A percentile compares a stretch with the other conserved stretches of the same genome.
Conservation (phyloP, 2,113 vertebrate species). For the Gadus chalcogrammus region DNA sequence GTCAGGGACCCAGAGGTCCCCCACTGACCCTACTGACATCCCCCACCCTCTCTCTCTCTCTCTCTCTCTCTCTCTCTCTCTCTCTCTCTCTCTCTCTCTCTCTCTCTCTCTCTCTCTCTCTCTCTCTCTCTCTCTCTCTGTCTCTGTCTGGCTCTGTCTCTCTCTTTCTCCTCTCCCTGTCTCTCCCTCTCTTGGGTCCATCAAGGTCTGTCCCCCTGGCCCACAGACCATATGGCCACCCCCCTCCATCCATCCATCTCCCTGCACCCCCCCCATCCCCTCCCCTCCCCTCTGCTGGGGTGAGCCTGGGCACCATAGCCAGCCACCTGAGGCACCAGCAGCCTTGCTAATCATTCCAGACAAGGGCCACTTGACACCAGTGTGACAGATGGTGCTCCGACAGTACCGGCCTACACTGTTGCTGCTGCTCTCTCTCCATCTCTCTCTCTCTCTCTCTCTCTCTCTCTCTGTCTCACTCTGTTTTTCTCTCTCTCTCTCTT, state of each 20-base stretch:
- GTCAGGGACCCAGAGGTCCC: no score
- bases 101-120: no score
- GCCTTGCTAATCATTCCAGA: conserved; percentile 73
- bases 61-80: background rate
- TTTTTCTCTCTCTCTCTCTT: no score
- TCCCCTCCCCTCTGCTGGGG: conserved; percentile 44
- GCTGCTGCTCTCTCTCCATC: conserved; percentile 1
- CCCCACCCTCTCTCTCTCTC: background rate
- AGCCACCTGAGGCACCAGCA: conserved; percentile 72
- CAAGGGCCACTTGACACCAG: conserved; percentile 77
- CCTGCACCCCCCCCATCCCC: conserved; percentile 20
- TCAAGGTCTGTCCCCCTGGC: conserved; percentile 38
- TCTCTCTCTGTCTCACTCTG: no score
- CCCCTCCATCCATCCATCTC: conserved; percentile 8
- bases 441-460: background rate
- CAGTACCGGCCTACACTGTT: conserved; percentile 42
- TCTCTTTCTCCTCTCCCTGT: background rate
- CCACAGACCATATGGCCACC: conserved; percentile 72
- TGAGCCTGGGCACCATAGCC: conserved; percentile 43
- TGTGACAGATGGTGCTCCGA: conserved; percentile 76
- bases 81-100: no score
- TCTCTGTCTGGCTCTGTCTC: background rate
- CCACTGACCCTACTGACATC: no score
- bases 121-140: no score
- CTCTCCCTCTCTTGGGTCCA: conserved; percentile 56